Evolutionary conservation across 2,113 vertebrate genomes (phyloP).

Genomic region (Pontoporia blainvillei): DNA sequence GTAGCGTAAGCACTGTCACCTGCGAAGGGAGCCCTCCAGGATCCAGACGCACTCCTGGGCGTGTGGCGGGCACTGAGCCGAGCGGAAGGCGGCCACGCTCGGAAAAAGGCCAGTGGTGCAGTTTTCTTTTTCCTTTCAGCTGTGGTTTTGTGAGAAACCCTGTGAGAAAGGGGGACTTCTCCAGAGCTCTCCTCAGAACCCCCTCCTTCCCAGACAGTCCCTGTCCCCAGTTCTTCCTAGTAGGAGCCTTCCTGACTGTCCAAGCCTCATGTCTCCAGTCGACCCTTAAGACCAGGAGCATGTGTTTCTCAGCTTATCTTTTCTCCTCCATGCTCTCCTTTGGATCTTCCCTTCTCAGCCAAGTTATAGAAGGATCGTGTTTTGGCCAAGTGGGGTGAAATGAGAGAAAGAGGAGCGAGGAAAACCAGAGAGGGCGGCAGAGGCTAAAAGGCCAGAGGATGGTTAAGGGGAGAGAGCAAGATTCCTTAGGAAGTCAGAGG

Average conservation of each 20-base stretch:
- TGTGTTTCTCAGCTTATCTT: background rate
- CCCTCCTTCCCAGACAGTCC: background rate
- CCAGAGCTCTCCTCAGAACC: background rate
- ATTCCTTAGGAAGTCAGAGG: background rate
- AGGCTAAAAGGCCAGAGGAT: background rate
- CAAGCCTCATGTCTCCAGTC: background rate
- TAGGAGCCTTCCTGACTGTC: background rate
- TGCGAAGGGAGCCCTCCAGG: constrained; percentile 65
- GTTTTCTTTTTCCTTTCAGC: constrained; percentile 67
- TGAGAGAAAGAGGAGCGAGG: background rate
- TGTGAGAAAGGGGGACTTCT: background rate
- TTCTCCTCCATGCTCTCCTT: background rate
- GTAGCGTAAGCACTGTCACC: constrained; percentile 71
- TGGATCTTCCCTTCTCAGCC: background rate
- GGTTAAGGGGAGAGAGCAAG: background rate
- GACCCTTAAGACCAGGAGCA: background rate
- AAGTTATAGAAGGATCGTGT: background rate
- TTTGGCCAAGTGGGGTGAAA: background rate
- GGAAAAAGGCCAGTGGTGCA: constrained; percentile 75
- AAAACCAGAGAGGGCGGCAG: background rate
- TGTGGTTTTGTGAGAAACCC: constrained; percentile 48
- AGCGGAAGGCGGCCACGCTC: constrained; percentile 68
- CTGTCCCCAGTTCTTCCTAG: background rate
- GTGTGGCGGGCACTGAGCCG: constrained; percentile 69
- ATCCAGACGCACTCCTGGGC: constrained; percentile 72